Base-by-base conservation (phyloP, 2,113 vertebrate genomes). In the Alethe diademata region DNA sequence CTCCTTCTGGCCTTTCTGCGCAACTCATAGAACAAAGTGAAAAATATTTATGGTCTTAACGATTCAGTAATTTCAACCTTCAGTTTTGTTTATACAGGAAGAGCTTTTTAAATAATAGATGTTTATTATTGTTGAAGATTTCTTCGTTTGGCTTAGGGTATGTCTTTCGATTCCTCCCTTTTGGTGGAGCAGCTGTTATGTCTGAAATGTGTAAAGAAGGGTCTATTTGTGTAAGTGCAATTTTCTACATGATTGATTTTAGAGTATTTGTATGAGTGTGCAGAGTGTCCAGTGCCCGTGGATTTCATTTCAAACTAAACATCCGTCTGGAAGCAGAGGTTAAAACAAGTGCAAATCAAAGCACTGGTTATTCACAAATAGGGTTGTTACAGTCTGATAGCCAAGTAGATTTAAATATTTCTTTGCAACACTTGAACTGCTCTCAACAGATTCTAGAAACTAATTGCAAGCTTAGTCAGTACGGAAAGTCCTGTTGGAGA, bases 41-140 rank as follows among this genome's bases (percentile, higher is more conserved):
- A 88, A 81, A 83, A 60, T 86, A 95, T 97, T 96, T 96, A 93
- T 78, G 42, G 22, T 89, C 54, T 58, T 96, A 95, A 94, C 20
- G 92, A 92, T 91, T 42, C 31, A 17, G 42, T 86, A 85, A 94
- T 94, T 96, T 94, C 96, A 84, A 54, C 90, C 58, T 93, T 92
- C 83, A 75, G 78, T 69, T 94, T 54, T 95, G 76, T 96, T 95
- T 97, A 94, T 84, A 57, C 64, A 65, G 78, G 71, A 93, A 87
- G 72, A 79, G 23, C 50, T 94, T 92, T 91, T 87, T 43, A 79
- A 95, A 84, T 82, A 64, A 73, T 45, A 81, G 54, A 50, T 86
- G 90, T 93, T 93, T 79, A 70, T 89, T 82, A 88, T 81, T 88
- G 85, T 73, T 64, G 90, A n/a, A 66, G 69, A 67, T 74, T 56